Evolutionary conservation across 2,797 vertebrate genomes (phyloP), one percentile per base, ranked within the genome.

Genomic region (Masticophis lateralis): DNA sequence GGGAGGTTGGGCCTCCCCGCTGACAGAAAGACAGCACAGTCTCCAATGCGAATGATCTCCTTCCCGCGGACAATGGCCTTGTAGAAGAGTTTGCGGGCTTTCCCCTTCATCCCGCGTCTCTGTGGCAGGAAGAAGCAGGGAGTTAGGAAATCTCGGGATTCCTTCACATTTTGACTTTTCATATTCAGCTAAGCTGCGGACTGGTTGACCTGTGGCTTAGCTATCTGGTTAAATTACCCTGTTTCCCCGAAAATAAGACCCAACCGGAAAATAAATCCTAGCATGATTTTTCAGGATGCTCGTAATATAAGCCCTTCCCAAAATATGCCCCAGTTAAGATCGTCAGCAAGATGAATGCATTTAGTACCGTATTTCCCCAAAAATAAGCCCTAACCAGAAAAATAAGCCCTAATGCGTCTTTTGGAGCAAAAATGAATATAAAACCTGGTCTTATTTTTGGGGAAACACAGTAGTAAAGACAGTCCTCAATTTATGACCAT

Each of bases 21-120:
- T 0, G 99, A 99, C 94, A 99, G 98, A 96, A 99, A 99, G 32
- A 99, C 99, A 0, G 99, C 99, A 0, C 99, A 99, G 98, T 99
- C 99, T 0, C 99, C 99, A 0, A 99, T 99, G 88, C 99, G 98
- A 96, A 99, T 99, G 97, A 99, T 99, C 98, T 99, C 99, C 91
- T 99, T 98, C 92, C 99, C 99, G 0, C 99, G 98, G 74, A 99
- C 98, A 0, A 99, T 99, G 94, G 99, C 99, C 96, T 99, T 99
- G 96, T 99, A 99, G 98, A 99, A 99, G 92, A 99, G 98, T 96
- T 99, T 99, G 95, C 99, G 99, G 2, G 99, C 99, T 93, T 99
- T 99, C 91, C 99, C 99, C 93, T 99, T 99, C 99, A 99, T 99
- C 57, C 99, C 99, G 0, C 99, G 98, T 94, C 99, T 98, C 99